Conservation (phyloP, 1,140 invertebrate species). For the Lerema accius region DNA sequence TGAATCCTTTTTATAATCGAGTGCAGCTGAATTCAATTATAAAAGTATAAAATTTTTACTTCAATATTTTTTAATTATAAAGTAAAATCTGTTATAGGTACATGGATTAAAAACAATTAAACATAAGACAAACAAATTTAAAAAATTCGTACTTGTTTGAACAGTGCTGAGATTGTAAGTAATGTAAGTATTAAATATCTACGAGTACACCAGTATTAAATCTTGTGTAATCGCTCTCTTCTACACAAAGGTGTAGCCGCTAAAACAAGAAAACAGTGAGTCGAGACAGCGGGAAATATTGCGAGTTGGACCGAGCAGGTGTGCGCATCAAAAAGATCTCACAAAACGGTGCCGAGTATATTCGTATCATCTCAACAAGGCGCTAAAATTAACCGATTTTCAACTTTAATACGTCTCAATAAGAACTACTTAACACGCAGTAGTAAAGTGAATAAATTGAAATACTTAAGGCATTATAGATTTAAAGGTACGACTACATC, state of each 20-base stretch:
- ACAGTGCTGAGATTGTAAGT: neutral
- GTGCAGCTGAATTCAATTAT: neutral
- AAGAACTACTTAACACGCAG: constrained; percentile 1
- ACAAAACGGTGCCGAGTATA: constrained; percentile 36
- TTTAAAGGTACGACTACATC: constrained; percentile 30
- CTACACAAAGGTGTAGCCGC: constrained; percentile 10
- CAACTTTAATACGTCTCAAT: constrained; percentile 11
- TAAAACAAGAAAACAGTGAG: constrained; percentile 48
- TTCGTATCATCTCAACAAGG: constrained; percentile 33
- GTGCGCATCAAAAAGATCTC: constrained; percentile 50
- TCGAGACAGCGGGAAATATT: constrained; percentile 56
- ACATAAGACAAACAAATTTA: no score
- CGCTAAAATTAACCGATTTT: constrained; percentile 7
- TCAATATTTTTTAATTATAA: neutral
- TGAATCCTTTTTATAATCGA: neutral
- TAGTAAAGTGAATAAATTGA: constrained; percentile 23
- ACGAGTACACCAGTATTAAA: neutral
- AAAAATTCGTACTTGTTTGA: neutral
- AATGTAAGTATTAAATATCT: no score
- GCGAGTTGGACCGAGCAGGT: constrained; percentile 56
- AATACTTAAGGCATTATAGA: constrained; percentile 21
- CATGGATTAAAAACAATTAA: no score
- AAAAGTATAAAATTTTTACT: neutral
- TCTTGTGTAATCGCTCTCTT: constrained; percentile 8
- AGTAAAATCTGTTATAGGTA: no score